Evolutionary conservation across 35 echinoderm and acorn worm species (phyloP), one percentile per base, ranked within the genome.

Genomic region (Heliocidaris tuberculata): DNA sequence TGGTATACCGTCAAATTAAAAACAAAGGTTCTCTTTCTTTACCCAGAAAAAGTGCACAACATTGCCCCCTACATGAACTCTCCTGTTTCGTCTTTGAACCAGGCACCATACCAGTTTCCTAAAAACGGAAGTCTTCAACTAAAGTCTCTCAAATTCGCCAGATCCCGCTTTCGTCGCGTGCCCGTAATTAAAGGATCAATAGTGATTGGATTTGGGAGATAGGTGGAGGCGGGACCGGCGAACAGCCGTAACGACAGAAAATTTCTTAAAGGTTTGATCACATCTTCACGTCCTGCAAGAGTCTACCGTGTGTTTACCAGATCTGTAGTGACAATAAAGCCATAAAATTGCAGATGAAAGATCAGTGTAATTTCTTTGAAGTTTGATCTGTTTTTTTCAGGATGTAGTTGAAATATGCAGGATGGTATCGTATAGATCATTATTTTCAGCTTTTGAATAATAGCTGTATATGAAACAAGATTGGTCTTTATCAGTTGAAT

Each of bases 161-260:
- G 65, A 78, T 78, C 65, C 65, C 65, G 65, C 65, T 78, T 78
- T 78, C 65, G 65, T 78, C 65, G 65, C 65, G 65, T 78, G 65
- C 65, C 65, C 19, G 65, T 78, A 78, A 78, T 78, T 78, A 78
- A 78, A 78, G 65, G 65, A 78, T 78, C 65, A n/a, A 78, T 78
- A 24, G 65, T 78, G 65, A 78, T 78, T 78, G 65, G 65, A 78
- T 78, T 78, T 78, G 65, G 65, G 65, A 78, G 65, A 78, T 78
- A 78, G 65, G 65, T 78, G 65, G 65, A 78, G 65, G 65, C 65
- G 65, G 65, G 65, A 21, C 52, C 52, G 52, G 52, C 52, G 52
- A 56, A 56, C 65, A 78, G 65, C 65, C 65, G 65, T 78, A 78
- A 8, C 65, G 65, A 78, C 21, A 78, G 21, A 78, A 78, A 78